Evolutionary conservation across 2,797 vertebrate genomes (phyloP).

Genomic region (Telmatherina bonti): DNA sequence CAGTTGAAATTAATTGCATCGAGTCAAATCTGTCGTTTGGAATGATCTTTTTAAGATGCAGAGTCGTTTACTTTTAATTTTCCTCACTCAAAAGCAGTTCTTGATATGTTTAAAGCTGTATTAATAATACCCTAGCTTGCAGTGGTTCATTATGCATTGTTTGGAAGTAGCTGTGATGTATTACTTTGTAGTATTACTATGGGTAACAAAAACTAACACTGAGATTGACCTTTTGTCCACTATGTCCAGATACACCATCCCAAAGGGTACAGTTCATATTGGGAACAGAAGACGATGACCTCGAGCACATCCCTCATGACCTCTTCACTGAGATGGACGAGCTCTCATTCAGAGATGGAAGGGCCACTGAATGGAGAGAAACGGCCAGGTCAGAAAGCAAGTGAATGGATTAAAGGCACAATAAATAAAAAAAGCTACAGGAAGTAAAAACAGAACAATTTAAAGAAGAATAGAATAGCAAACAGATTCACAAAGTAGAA

Average conservation of each 20-base stretch:
- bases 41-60: neutral
- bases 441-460: neutral
- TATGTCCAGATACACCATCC: conserved; percentile 92
- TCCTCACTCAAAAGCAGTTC: neutral
- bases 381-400: conserved; percentile 88
- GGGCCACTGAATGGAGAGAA: conserved; percentile 95
- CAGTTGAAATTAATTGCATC: neutral
- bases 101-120: neutral
- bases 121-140: neutral
- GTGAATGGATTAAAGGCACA: neutral
- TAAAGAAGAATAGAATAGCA: neutral
- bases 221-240: conserved; percentile 1
- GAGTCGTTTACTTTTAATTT: neutral
- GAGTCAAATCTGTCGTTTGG: neutral
- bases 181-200: neutral
- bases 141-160: neutral
- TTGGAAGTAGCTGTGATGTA: neutral
- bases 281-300: conserved; percentile 95
- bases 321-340: conserved; percentile 98
- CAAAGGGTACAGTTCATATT: conserved; percentile 98
- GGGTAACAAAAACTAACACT: neutral
- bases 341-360: conserved; percentile 92
- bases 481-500: neutral
- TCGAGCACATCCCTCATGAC: conserved; percentile 96
- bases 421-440: neutral